Percentiles rank a stretch among this genome's conserved stretches.
These are phyloP conservation scores for Venusia cambrica DNA, from an alignment of 2,888 invertebrate species.

Conservation along the genomic window DNA sequence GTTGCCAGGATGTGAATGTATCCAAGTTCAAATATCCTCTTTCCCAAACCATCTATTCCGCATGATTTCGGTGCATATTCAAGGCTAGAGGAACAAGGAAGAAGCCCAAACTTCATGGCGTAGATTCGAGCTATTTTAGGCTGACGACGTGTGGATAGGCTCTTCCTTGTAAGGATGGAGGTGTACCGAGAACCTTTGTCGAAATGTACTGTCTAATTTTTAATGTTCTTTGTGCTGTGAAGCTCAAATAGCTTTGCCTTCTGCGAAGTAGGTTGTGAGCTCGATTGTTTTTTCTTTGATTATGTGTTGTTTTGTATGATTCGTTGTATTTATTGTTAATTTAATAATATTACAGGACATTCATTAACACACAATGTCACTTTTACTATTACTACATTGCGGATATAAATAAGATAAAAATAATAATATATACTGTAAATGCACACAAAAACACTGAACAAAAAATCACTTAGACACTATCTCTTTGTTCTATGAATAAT, in stretches of 20 bases:
- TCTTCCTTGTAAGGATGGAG: conserved; percentile 61
- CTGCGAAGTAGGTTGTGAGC: too few relatives aligned
- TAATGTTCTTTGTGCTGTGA: background rate
- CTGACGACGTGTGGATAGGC: conserved; percentile 59
- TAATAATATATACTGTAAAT: too few relatives aligned
- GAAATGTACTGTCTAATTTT: conserved; percentile 21
- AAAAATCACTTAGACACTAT: too few relatives aligned
- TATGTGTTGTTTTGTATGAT: too few relatives aligned
- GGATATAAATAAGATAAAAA: too few relatives aligned
- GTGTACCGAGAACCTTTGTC: conserved; percentile 35
- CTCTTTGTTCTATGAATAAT: too few relatives aligned
- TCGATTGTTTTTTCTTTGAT: too few relatives aligned
- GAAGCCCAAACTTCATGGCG: conserved; percentile 69
- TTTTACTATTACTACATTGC: too few relatives aligned
- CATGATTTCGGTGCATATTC: conserved; percentile 45
- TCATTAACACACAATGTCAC: too few relatives aligned
- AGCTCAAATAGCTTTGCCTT: too few relatives aligned
- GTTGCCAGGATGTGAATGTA: conserved; percentile 14
- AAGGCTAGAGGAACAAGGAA: conserved; percentile 66
- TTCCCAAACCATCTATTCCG: conserved; percentile 27
- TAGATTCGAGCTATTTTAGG: conserved; percentile 68
- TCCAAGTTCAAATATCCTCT: conserved; percentile 21
- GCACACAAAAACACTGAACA: too few relatives aligned
- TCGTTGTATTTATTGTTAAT: background rate
- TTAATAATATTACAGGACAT: too few relatives aligned